Percentiles rank a stretch among this genome's conserved stretches.
Conservation (phyloP, 2,113 vertebrate species). For the Numenius arquata region DNA sequence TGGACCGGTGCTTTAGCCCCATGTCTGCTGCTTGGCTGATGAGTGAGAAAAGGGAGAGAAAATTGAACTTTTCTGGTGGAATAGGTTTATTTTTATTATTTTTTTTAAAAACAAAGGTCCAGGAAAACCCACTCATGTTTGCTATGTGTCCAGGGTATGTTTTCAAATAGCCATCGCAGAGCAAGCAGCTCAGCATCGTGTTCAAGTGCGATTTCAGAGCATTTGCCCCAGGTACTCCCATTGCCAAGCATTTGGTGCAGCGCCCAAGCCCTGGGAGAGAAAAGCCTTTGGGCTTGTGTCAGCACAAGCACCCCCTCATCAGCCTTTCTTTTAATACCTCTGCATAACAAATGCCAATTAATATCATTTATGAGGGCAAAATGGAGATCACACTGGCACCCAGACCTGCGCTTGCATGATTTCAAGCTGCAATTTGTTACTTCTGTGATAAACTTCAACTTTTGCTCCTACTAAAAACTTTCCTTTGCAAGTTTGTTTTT, state of each 20-base stretch:
- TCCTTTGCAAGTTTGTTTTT: not conserved
- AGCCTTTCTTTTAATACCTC: not conserved
- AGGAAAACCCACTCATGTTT: not conserved
- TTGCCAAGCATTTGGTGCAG: not conserved
- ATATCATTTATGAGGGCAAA: not conserved
- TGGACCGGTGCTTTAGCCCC: not conserved
- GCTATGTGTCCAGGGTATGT: not conserved
- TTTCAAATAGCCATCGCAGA: not conserved
- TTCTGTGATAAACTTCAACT: rapidly evolving
- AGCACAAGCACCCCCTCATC: not conserved
- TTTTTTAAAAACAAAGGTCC: not conserved
- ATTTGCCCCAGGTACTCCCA: not conserved
- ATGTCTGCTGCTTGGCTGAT: not conserved
- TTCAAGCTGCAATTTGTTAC: not conserved
- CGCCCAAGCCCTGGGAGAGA: rapidly evolving
- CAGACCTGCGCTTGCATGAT: not conserved
- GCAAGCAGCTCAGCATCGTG: not conserved
- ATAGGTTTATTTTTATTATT: not conserved
- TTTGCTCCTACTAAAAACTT: not conserved
- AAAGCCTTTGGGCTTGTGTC: not conserved
- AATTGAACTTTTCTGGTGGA: not conserved
- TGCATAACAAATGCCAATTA: not conserved
- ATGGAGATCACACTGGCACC: not conserved
- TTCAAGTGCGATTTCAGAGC: not conserved
- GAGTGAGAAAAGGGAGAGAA: not conserved